These are phyloP conservation scores for Linnaemya vulpina DNA, from an alignment of 2,888 invertebrate species.

Conservation along the genomic window DNA sequence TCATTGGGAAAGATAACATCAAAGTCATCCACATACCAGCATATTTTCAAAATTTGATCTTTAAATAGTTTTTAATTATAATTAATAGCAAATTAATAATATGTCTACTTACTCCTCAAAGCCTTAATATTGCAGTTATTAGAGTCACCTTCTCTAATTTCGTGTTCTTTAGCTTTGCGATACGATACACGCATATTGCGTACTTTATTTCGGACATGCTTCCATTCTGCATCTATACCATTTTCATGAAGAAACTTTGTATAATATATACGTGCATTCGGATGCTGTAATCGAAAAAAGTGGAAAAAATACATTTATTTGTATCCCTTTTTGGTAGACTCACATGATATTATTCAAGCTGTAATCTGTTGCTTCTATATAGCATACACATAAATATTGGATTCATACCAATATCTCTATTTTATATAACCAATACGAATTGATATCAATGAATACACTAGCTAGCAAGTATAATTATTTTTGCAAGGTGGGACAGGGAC, in stretches of 20 bases:
- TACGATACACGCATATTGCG: constrained; percentile 51
- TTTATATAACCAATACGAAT: no score
- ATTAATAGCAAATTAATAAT: not conserved
- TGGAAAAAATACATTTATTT: not conserved
- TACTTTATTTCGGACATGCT: constrained; percentile 43
- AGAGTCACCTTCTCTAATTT: constrained; percentile 16
- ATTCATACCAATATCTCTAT: no score
- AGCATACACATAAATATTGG: no score
- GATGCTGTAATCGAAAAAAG: constrained; percentile 27
- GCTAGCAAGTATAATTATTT: no score
- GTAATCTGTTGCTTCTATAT: no score
- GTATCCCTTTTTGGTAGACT: no score
- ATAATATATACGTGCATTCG: constrained; percentile 34
- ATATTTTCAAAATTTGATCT: constrained; percentile 49
- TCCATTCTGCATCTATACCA: constrained; percentile 34
- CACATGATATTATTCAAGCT: no score
- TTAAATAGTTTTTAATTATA: not conserved
- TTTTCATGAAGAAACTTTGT: constrained; percentile 35
- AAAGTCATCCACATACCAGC: constrained; percentile 59
- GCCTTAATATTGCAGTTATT: not conserved
- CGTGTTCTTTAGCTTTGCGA: constrained; percentile 47
- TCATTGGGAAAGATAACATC: constrained; percentile 53
- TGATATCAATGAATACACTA: no score
- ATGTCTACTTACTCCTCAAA: constrained; percentile 26
- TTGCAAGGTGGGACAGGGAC: no score